A percentile compares a stretch with the other conserved stretches of the same genome.
Evolutionary conservation across 2,888 invertebrate genomes (phyloP).

Genomic region (Phengaris arion): DNA sequence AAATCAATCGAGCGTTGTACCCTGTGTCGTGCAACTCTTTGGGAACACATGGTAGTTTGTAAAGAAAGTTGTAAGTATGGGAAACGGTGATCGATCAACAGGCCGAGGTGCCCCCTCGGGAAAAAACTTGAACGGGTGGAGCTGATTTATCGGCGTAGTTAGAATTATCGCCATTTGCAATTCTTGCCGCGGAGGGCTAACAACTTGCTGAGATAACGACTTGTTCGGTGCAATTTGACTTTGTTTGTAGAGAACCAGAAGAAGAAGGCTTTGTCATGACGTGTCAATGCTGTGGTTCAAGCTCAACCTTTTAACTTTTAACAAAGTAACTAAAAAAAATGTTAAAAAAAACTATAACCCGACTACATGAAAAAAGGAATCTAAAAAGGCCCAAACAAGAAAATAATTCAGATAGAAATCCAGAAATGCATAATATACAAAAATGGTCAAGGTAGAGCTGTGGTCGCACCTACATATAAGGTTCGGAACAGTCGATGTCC

Average conservation of each 20-base stretch:
- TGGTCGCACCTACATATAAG: too few species aligned
- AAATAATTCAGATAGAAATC: too few species aligned
- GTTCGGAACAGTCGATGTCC: too few species aligned
- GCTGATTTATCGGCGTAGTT: slow-evolving; percentile 77
- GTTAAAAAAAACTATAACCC: too few species aligned
- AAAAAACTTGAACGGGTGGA: slow-evolving; percentile 70
- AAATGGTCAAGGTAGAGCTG: too few species aligned
- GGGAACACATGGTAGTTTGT: slow-evolving; percentile 56
- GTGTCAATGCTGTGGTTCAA: too few species aligned
- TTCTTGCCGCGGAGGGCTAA: slow-evolving; percentile 68
- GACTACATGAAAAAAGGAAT: too few species aligned
- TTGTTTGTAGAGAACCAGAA: background rate
- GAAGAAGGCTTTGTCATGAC: background rate
- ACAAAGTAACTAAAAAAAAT: too few species aligned
- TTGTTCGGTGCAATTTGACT: slow-evolving; percentile 33
- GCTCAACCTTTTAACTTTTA: too few species aligned
- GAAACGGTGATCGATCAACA: slow-evolving; percentile 70
- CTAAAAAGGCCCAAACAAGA: too few species aligned
- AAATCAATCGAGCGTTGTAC: slow-evolving; percentile 2
- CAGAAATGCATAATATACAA: too few species aligned
- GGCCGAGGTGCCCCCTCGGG: slow-evolving; percentile 64
- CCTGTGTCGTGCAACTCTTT: slow-evolving; percentile 48
- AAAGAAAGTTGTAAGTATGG: slow-evolving; percentile 60
- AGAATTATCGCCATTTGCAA: slow-evolving; percentile 79
- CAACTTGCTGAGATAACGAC: slow-evolving; percentile 63